A percentile compares a stretch with the other conserved stretches of the same genome.
These are phyloP conservation scores for Cephalopholis sonnerati DNA, from an alignment of 2,113 vertebrate genomes.

Conservation along the genomic window DNA sequence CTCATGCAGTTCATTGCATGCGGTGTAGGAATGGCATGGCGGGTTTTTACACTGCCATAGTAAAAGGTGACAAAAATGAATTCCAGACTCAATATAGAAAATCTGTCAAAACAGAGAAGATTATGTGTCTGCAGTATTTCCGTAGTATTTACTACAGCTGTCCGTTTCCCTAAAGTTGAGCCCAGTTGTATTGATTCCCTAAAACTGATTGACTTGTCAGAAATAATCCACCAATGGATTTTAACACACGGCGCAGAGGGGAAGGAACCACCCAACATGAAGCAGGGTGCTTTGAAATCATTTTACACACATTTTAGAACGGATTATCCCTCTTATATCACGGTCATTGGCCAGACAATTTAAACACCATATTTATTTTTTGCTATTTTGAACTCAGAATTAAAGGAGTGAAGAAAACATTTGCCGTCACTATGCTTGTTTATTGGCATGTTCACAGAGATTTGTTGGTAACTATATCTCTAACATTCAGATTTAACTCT, in stretches of 20 bases:
- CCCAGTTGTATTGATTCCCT: slow-evolving; percentile 16
- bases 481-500: neutral
- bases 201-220: slow-evolving; percentile 32
- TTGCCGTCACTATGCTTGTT: neutral
- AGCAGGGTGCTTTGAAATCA: slow-evolving; percentile 51
- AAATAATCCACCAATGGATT: slow-evolving; percentile 53
- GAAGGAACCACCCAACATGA: slow-evolving; percentile 23
- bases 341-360: neutral
- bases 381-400: neutral
- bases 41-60: neutral
- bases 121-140: neutral
- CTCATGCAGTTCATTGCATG: neutral
- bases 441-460: neutral
- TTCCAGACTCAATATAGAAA: neutral
- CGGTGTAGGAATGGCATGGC: neutral
- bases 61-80: neutral
- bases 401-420: neutral
- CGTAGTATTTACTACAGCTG: neutral
- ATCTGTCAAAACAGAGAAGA: neutral
- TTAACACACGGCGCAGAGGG: neutral
- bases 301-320: slow-evolving; percentile 35
- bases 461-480: neutral
- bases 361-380: slow-evolving; percentile 12
- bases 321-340: slow-evolving; percentile 54
- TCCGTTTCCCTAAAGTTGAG: neutral